Evolutionary conservation across 2,888 invertebrate genomes (phyloP), one percentile per base, ranked within the genome.

Genomic region (Cacoxenus indagator): DNA sequence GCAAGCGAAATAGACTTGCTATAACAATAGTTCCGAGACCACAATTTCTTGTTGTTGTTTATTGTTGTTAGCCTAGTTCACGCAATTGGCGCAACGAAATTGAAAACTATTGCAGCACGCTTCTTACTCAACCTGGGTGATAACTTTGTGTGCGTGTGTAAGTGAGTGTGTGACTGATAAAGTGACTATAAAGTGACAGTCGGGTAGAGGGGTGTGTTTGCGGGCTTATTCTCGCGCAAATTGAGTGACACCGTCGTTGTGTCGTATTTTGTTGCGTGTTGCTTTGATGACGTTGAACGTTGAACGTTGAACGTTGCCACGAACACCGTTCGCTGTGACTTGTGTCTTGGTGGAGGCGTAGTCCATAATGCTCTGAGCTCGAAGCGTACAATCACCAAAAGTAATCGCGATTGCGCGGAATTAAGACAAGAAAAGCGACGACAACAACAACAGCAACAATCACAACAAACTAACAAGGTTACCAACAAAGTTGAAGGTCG

Each of bases 321-420:
- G 43, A 6, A n/a, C 22, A 24, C 61, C 43, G 19, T 6, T 24
- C 29, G 43, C 61, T 61, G 6, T 6, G 14, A 11, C 14, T 29
- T 51, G 68, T 70, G 73, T 73, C 48, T 66, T 71, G 75, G 66
- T 71, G 82, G 81, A 83, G 83, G 80, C 80, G 83, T 83, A 78
- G 82, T 80, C 73, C 45, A n/a, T n/a, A n/a, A n/a, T n/a, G 65
- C 37, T 51, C 54, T 65, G 31, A n/a, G 6, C 55, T 24, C 71
- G 45, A 19, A n/a, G 22, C 37, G 17, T 68, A 68, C 82, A 83
- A 83, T 81, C 84, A 82, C 73, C 70, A 73, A 71, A 78, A 76
- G 73, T 78, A 78, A 81, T 81, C 80, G 80, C 84, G 84, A 83
- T 81, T 81, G 80, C 81, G 81, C 82, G 61, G 64, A 73, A 83